phyloP scores from a whole-genome alignment of 1,140 invertebrate species.

The Lamellibrachia luymesi region DNA sequence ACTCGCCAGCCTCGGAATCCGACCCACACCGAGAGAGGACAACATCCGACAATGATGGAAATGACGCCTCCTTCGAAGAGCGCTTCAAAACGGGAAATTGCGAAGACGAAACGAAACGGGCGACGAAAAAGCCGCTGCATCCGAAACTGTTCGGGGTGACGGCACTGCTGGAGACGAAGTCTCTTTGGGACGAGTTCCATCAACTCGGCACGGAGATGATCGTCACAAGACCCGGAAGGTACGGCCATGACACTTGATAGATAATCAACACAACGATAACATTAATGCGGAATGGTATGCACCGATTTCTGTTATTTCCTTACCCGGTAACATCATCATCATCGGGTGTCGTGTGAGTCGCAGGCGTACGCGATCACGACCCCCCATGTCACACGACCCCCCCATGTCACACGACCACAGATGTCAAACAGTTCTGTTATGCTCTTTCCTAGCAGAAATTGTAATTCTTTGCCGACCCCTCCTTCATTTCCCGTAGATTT shows the following conservation, averaged over 20 bases:
- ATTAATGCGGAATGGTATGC: too few relatives aligned
- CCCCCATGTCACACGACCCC: too few relatives aligned
- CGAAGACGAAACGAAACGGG: slow-evolving; percentile 7
- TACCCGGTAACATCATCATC: too few relatives aligned
- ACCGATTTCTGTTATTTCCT: too few relatives aligned
- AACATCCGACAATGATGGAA: not conserved
- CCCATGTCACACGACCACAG: too few relatives aligned
- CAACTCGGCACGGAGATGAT: slow-evolving; percentile 94
- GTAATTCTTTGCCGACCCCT: too few relatives aligned
- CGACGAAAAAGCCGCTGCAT: slow-evolving; percentile 58
- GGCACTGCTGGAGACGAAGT: slow-evolving; percentile 75
- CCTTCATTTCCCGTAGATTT: too few relatives aligned
- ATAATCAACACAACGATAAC: too few relatives aligned
- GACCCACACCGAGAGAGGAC: not conserved
- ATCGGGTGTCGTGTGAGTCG: too few relatives aligned
- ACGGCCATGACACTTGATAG: not conserved
- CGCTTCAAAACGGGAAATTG: not conserved
- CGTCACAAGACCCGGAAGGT: slow-evolving; percentile 84
- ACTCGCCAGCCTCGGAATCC: not conserved
- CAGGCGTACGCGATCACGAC: too few relatives aligned
- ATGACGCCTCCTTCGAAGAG: not conserved
- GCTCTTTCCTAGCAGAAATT: too few relatives aligned
- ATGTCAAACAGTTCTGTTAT: too few relatives aligned
- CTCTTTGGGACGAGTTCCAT: slow-evolving; percentile 87
- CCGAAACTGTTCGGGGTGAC: slow-evolving; percentile 71